Evolutionary conservation across 2,888 invertebrate species (phyloP).

Genomic region (Timema podura): DNA sequence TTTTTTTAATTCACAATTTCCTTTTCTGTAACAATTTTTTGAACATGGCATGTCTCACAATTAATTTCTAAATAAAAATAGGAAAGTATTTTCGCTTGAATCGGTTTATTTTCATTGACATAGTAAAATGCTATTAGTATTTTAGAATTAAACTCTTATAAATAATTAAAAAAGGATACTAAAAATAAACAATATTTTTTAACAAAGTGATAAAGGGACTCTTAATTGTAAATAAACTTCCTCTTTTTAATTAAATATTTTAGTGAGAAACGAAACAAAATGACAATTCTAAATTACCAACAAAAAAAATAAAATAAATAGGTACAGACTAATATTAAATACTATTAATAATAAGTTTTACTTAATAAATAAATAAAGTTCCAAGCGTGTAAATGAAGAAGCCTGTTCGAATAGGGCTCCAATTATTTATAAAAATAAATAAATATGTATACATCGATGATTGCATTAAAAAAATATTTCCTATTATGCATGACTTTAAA

Average conservation of each 20-base stretch:
- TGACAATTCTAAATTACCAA: neutral
- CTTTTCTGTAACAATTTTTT: too few relatives aligned
- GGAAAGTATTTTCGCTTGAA: neutral
- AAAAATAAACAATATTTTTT: too few relatives aligned
- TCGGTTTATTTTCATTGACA: neutral
- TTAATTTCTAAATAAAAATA: neutral
- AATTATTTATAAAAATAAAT: conserved; percentile 13
- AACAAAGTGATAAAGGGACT: conserved; percentile 9
- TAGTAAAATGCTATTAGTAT: conserved; percentile 12
- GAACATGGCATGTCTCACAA: too few relatives aligned
- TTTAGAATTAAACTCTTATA: conserved; percentile 4
- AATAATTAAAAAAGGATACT: too few relatives aligned
- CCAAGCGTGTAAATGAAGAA: conserved; percentile 2
- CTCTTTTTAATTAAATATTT: neutral
- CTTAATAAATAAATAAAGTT: neutral
- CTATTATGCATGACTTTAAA: conserved; percentile 11
- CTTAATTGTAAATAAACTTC: neutral
- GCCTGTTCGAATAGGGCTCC: too few relatives aligned
- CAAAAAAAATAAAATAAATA: neutral
- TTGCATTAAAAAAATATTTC: conserved; percentile 13
- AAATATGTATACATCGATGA: conserved; percentile 16
- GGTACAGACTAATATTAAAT: conserved; percentile 11
- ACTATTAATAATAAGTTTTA: neutral
- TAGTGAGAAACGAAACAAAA: conserved; percentile 1
- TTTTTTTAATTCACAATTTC: too few relatives aligned